Evolutionary conservation across 1,140 invertebrate species (phyloP), one percentile per base, ranked within the genome.

Genomic region (Daktulosphaira vitifoliae): DNA sequence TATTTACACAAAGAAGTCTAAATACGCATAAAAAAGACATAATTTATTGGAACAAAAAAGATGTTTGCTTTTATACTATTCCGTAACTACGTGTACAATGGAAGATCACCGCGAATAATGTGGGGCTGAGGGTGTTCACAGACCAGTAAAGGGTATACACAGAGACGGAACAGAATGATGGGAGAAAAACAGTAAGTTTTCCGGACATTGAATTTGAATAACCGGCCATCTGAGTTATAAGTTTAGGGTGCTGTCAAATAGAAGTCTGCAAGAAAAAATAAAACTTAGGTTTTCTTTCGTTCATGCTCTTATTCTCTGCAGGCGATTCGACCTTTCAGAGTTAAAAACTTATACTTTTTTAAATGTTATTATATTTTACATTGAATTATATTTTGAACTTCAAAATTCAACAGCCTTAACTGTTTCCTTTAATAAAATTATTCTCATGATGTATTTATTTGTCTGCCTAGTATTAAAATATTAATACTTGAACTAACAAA

Each of bases 151-250:
- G 16, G 13, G 16, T 16, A 62, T 11, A 33, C 5, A 22, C 15
- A 2, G 9, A 46, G 23, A 8, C 22, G 16, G 16, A 54, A 39
- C 29, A 25, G 15, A 26, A 62, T 11, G 11, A 11, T 20, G 6
- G 5, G 9, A 46, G 23, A 9, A 33, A 51, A 44, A 62, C 11
- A 48, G 38, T 44, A 59, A 59, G 56, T 62, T 62, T 48, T 62
- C 56, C 56, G 26, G 56, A 62, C 56, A 62, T 62, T 62, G 56
- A 48, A 62, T 62, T 46, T 48, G 56, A 48, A 62, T 62, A 48
- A 48, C 25, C 42, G 42, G 16, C 56, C 26, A 29, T 59, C 42
- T 26, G 54, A 59, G 54, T 46, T 59, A 16, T 33, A 62, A 62
- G 56, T 62, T 62, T 62, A 23, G 25, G 25, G 39, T 6, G 54